These are phyloP conservation scores for Stictocephala bisonia DNA, from an alignment of 2,888 invertebrate species.

Conservation along the genomic window DNA sequence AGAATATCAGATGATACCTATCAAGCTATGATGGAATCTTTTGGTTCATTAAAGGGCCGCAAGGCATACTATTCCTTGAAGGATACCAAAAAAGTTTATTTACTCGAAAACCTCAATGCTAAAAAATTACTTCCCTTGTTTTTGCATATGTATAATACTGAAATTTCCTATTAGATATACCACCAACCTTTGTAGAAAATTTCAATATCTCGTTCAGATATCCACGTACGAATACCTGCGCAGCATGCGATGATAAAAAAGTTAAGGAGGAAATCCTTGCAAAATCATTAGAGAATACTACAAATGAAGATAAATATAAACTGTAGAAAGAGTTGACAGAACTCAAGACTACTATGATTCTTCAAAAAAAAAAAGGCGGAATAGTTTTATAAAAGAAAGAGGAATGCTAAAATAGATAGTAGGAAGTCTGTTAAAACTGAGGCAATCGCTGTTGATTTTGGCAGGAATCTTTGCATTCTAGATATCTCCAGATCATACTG, in stretches of 20 bases:
- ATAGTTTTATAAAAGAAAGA: not conserved
- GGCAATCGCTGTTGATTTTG: too few relatives aligned
- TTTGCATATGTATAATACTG: not conserved
- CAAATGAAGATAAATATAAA: too few relatives aligned
- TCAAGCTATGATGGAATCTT: not conserved
- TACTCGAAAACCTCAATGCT: not conserved
- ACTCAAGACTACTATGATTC: not conserved
- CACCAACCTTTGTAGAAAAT: not conserved
- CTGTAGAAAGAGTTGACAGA: too few relatives aligned
- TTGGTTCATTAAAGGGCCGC: too few relatives aligned
- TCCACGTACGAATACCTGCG: not conserved
- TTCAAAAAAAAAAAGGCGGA: not conserved
- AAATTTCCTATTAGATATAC: too few relatives aligned
- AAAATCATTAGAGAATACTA: too few relatives aligned
- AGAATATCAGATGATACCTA: not conserved
- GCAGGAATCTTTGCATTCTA: too few relatives aligned
- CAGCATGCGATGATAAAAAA: not conserved
- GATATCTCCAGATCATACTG: too few relatives aligned
- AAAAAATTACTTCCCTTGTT: not conserved
- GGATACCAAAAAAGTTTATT: conserved; percentile 1
- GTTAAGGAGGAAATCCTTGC: not conserved
- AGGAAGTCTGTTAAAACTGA: too few relatives aligned
- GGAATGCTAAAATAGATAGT: too few relatives aligned
- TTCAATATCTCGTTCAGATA: not conserved
- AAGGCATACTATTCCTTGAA: not conserved